These are phyloP conservation scores for Cercopithecus mona DNA, from an alignment of 2,113 vertebrate species.

Conservation along the genomic window DNA sequence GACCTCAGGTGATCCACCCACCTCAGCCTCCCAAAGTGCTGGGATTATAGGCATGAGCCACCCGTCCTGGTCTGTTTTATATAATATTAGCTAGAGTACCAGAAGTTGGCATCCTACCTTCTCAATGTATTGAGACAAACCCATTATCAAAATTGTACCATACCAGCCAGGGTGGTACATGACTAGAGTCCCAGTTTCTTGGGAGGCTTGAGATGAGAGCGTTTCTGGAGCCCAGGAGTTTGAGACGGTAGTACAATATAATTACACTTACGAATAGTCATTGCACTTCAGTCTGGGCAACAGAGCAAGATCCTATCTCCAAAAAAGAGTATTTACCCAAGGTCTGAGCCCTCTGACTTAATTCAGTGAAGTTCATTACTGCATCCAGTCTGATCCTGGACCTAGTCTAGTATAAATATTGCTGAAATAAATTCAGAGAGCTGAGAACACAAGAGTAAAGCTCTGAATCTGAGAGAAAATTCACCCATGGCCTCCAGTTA, in stretches of 20 bases:
- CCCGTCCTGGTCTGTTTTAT: neutral
- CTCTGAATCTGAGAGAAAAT: neutral
- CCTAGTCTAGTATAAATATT: neutral
- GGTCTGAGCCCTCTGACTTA: neutral
- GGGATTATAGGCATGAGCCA: neutral
- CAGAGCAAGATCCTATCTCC: neutral
- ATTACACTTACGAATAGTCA: neutral
- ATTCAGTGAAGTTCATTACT: neutral
- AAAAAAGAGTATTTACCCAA: neutral
- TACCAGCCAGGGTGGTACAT: neutral
- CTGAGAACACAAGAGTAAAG: neutral
- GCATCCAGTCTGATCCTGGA: neutral
- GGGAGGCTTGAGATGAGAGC: neutral
- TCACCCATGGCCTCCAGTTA: neutral
- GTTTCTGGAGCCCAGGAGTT: neutral
- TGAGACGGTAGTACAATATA: neutral
- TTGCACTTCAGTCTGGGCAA: no score
- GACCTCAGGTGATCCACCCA: neutral
- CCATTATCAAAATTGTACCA: neutral
- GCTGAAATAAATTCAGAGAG: neutral
- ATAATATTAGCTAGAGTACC: neutral
- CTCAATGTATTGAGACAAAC: neutral
- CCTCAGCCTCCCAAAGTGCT: neutral
- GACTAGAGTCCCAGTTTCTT: neutral
- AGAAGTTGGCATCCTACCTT: neutral